Conservation (phyloP, 2,888 invertebrate genomes). For the Pterostichus niger region DNA sequence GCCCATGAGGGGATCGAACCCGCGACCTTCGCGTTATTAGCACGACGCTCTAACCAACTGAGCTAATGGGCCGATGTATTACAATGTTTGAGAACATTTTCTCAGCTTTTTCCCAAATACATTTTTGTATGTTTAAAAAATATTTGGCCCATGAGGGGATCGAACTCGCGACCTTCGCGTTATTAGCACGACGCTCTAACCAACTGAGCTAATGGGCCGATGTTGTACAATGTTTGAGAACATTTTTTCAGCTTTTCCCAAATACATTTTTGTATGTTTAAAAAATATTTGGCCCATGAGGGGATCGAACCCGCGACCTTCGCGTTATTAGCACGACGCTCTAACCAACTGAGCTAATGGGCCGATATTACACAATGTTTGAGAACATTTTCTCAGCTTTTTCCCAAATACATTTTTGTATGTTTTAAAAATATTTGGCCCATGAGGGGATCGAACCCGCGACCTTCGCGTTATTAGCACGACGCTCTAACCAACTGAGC, state of each 20-base stretch:
- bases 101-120: too few relatives aligned
- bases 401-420: too few relatives aligned
- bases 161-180: conserved; percentile 88
- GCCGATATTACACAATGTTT: conserved; percentile 74
- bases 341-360: conserved; percentile 89
- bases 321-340: conserved; percentile 89
- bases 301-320: conserved; percentile 88
- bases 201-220: conserved; percentile 87
- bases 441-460: conserved; percentile 88
- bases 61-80: conserved; percentile 86
- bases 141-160: conserved; percentile 86
- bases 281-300: conserved; percentile 81
- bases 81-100: too few relatives aligned
- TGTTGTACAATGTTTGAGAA: too few relatives aligned
- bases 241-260: too few relatives aligned
- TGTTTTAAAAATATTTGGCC: conserved; percentile 76
- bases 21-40: conserved; percentile 88
- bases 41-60: conserved; percentile 89
- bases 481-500: conserved; percentile 89
- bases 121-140: too few relatives aligned
- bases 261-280: too few relatives aligned
- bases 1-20: conserved; percentile 88
- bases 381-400: too few relatives aligned
- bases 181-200: conserved; percentile 89
- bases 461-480: conserved; percentile 89